phyloP scores from a whole-genome alignment of 1,140 invertebrate genomes.

The Lepidurus couesii region DNA sequence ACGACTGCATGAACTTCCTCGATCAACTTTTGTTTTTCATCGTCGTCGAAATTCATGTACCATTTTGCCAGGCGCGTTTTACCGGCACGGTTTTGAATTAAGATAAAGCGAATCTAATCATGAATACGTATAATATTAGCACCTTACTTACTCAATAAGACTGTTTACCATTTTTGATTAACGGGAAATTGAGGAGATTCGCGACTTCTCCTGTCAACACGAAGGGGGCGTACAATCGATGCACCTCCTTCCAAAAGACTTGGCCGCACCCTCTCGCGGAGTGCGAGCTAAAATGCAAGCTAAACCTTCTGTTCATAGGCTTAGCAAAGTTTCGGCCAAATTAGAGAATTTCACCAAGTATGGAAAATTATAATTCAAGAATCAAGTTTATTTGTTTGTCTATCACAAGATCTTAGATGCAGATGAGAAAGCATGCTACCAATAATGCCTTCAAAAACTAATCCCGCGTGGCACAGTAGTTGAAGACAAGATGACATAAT shows the following conservation, averaged over 20 bases:
- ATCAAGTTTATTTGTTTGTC: not conserved
- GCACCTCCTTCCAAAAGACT: not conserved
- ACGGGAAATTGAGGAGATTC: not conserved
- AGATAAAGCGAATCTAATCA: conserved; percentile 92
- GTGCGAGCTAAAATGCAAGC: not conserved
- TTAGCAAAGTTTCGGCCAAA: no score
- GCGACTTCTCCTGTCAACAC: not conserved
- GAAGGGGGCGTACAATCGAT: not conserved
- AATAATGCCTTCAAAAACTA: not conserved
- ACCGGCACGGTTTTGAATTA: conserved; percentile 99
- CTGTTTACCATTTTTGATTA: not conserved
- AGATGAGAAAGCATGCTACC: not conserved
- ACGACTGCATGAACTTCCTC: conserved; percentile 99
- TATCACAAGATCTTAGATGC: not conserved
- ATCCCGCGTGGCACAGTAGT: not conserved
- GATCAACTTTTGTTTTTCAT: conserved; percentile 99
- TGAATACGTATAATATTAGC: conserved; percentile 20
- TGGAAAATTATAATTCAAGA: not conserved
- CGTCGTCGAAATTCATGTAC: conserved; percentile 99
- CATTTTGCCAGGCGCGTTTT: conserved; percentile 98
- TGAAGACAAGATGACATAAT: not conserved
- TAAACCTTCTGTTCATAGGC: no score
- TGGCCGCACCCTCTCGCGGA: not conserved
- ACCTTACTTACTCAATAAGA: not conserved
- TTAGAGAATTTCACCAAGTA: not conserved